Conservation (phyloP, 2,797 vertebrate genomes). For the Lemur catta region DNA sequence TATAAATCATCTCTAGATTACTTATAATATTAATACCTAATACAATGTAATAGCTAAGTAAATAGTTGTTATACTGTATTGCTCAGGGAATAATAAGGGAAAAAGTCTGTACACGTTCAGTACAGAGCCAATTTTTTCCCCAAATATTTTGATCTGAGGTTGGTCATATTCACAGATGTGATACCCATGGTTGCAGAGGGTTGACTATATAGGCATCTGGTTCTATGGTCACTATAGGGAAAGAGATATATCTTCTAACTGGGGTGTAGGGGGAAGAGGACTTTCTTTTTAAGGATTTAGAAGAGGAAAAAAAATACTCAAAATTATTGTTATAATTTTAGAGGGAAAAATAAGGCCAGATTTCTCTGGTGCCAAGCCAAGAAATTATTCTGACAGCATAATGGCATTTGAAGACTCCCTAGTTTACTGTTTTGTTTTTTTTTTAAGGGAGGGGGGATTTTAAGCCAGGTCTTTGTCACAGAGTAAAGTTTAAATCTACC, state of each 20-base stretch:
- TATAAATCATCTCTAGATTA: background rate
- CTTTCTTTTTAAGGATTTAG: background rate
- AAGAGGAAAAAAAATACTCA: background rate
- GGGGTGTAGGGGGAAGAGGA: background rate
- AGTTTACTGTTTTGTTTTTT: background rate
- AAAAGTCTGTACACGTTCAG: background rate
- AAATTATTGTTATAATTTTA: background rate
- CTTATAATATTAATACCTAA: background rate
- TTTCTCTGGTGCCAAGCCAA: constrained; percentile 39
- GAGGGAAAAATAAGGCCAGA: background rate
- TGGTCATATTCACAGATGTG: background rate
- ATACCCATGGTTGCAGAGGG: background rate
- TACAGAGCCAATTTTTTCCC: background rate
- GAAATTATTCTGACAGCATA: constrained; percentile 12
- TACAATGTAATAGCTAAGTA: background rate
- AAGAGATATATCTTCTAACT: background rate
- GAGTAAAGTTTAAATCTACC: background rate
- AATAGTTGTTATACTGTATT: background rate
- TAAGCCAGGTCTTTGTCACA: constrained; percentile 1
- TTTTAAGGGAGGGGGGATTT: background rate
- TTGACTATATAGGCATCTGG: background rate
- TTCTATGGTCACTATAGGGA: background rate
- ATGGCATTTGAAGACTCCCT: background rate
- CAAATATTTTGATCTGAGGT: background rate
- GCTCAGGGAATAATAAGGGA: background rate